phyloP scores from a whole-genome alignment of 92 coral and sea anemone genomes.

The Virgularia gustaviana region DNA sequence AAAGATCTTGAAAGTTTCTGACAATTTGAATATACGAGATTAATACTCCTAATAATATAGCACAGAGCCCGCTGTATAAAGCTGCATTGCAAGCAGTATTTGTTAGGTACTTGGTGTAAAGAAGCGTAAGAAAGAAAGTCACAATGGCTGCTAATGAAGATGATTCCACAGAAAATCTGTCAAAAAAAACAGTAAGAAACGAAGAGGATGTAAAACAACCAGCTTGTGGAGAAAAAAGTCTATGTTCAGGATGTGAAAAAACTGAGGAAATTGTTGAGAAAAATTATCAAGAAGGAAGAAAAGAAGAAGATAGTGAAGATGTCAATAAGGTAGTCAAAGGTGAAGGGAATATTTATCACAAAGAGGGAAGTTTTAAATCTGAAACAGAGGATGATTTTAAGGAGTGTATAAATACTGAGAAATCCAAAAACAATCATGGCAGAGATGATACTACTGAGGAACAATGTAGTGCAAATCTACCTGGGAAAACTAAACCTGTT shows the following conservation, averaged over 20 bases:
- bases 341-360: slow-evolving; percentile 11
- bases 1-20: no score
- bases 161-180: slow-evolving; percentile 12
- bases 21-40: no score
- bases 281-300: neutral
- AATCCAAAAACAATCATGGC: slow-evolving; percentile 10
- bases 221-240: neutral
- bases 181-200: neutral
- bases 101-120: slow-evolving; percentile 22
- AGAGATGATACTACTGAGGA: slow-evolving; percentile 22
- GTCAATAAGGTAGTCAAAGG: neutral
- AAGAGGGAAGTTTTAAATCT: neutral
- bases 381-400: slow-evolving; percentile 4
- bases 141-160: slow-evolving; percentile 22
- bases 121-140: neutral
- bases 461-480: slow-evolving; percentile 19
- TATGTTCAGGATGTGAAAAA: neutral
- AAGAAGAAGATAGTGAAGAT: neutral
- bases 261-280: slow-evolving; percentile 9
- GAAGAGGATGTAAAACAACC: neutral
- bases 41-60: no score
- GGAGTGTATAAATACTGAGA: slow-evolving; percentile 16
- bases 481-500: slow-evolving; percentile 1
- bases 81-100: neutral
- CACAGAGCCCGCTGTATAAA: no score